Evolutionary conservation across 2,797 vertebrate genomes (phyloP).

Genomic region (Enteromius argenteus): DNA sequence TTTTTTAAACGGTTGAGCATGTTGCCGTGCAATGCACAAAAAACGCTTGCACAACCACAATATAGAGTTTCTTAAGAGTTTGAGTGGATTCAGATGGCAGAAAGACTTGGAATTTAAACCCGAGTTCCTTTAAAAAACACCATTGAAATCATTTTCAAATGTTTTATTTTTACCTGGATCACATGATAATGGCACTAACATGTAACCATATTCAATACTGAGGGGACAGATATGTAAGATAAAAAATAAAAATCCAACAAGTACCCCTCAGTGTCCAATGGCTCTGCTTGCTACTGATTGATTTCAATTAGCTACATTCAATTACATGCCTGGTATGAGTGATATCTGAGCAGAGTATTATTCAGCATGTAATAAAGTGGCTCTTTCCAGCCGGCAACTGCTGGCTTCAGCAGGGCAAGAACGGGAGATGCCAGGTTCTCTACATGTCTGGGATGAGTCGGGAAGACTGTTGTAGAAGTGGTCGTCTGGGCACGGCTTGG

Average conservation of each 20-base stretch:
- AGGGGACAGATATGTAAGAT: neutral
- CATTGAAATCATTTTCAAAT: neutral
- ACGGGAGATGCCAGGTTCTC: slow-evolving; percentile 88
- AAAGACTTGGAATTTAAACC: neutral
- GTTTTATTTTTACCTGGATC: neutral
- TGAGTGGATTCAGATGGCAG: slow-evolving; percentile 40
- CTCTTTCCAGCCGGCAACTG: slow-evolving; percentile 86
- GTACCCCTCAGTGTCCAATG: neutral
- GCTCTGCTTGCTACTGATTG: neutral
- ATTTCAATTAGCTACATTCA: neutral
- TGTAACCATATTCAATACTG: neutral
- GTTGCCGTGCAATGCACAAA: neutral
- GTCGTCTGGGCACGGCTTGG: slow-evolving; percentile 86
- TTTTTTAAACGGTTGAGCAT: neutral
- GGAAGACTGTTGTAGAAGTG: slow-evolving; percentile 87
- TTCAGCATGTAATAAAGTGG: slow-evolving; percentile 11
- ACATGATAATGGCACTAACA: neutral
- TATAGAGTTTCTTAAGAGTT: neutral
- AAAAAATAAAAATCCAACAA: neutral
- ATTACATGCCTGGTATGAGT: neutral
- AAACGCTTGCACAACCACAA: slow-evolving; percentile 23
- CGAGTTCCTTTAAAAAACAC: neutral
- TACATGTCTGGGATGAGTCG: slow-evolving; percentile 86
- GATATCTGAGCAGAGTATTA: neutral
- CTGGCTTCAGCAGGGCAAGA: slow-evolving; percentile 90